Evolutionary conservation across 2,888 invertebrate species (phyloP).

Genomic region (Nephrotoma appendiculata): DNA sequence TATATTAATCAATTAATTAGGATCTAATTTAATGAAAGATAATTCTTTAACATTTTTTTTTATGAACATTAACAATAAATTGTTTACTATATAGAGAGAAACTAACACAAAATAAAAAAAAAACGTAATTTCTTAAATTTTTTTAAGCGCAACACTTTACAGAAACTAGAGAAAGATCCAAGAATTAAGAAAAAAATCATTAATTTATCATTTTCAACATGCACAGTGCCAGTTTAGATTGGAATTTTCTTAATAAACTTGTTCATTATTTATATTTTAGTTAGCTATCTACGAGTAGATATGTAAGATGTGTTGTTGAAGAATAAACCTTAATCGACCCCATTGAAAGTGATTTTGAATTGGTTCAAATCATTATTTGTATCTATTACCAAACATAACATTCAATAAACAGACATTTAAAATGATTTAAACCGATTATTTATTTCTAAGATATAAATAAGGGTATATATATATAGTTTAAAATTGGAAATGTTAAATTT

Average conservation of each 20-base stretch:
- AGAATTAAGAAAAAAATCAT: neutral
- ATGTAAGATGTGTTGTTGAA: no score
- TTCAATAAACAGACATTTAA: no score
- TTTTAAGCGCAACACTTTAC: neutral
- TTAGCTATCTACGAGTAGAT: no score
- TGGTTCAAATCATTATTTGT: no score
- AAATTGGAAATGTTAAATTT: no score
- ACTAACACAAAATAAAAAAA: neutral
- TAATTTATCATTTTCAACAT: neutral
- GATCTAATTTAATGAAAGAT: neutral
- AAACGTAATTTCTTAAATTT: neutral
- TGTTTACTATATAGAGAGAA: neutral
- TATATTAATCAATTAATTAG: neutral
- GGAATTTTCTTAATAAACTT: neutral
- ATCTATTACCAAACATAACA: no score
- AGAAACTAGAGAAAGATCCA: neutral
- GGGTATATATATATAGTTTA: no score
- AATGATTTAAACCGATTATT: no score
- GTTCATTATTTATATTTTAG: neutral
- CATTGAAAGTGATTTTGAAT: neutral
- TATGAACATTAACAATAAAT: neutral
- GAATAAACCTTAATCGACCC: no score
- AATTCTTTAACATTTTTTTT: neutral
- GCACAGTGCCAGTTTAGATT: neutral
- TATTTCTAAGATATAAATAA: no score